Evolutionary conservation across 2,797 vertebrate species (phyloP).

Genomic region (Phalloptychus januarius): DNA sequence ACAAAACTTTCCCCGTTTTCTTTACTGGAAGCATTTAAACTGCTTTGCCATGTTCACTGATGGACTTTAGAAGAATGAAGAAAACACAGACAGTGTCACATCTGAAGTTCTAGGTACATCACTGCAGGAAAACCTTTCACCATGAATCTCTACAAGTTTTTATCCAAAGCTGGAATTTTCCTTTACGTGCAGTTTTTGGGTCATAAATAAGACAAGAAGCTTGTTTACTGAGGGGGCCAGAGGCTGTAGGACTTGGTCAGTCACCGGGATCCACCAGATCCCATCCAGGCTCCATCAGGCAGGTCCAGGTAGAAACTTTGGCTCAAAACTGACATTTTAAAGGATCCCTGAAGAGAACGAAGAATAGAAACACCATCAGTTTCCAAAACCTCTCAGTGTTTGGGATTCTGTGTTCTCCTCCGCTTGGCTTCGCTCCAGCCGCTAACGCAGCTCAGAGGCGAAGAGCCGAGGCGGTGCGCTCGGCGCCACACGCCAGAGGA

Average conservation of each 20-base stretch:
- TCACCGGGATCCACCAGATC: conserved; percentile 6
- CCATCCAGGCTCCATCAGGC: conserved; percentile 13
- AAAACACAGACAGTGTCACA: conserved; percentile 23
- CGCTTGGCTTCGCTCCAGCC: conserved; percentile 34
- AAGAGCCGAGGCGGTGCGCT: conserved; percentile 57
- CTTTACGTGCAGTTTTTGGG: conserved; percentile 20
- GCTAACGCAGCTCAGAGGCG: conserved; percentile 43
- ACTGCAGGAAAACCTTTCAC: neutral
- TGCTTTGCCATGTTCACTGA: conserved; percentile 12
- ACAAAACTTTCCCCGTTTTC: conserved; percentile 24
- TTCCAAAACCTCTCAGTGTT: conserved; percentile 33
- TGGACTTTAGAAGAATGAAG: conserved; percentile 3
- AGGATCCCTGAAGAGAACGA: conserved; percentile 22
- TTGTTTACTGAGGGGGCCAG: conserved; percentile 11
- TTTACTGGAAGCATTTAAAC: conserved; percentile 38
- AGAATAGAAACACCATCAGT: conserved; percentile 34
- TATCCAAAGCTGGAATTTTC: conserved; percentile 23
- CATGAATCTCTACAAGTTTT: conserved; percentile 28
- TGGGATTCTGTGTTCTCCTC: conserved; percentile 36
- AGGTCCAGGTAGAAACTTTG: conserved; percentile 30
- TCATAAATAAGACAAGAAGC: conserved; percentile 31
- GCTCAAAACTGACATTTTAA: conserved; percentile 29
- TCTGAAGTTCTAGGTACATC: neutral
- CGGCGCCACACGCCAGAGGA: conserved; percentile 51
- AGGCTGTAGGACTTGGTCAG: conserved; percentile 16